A percentile compares a stretch with the other conserved stretches of the same genome.
These are phyloP conservation scores for Morpho achilles DNA, from an alignment of 2,888 invertebrate species.

Conservation along the genomic window DNA sequence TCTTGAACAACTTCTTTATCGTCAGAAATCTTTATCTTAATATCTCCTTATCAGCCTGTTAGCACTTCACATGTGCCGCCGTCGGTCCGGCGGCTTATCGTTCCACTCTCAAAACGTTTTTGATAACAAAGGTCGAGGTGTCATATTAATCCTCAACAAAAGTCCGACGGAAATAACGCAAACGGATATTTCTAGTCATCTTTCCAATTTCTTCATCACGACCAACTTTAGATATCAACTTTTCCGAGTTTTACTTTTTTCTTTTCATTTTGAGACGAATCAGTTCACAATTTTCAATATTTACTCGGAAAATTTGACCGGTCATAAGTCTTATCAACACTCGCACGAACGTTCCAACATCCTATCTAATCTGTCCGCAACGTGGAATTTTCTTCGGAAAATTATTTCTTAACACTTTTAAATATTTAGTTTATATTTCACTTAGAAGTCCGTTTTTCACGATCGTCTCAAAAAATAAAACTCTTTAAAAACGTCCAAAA, in stretches of 20 bases:
- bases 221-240: constrained; percentile 25
- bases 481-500: constrained; percentile 23
- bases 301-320: constrained; percentile 57
- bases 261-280: constrained; percentile 64
- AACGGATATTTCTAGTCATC: constrained; percentile 53
- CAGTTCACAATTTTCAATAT: constrained; percentile 50
- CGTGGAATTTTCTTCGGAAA: constrained; percentile 62
- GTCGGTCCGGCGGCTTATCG: constrained; percentile 72
- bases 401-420: constrained; percentile 27
- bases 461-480: constrained; percentile 43
- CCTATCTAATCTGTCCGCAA: constrained; percentile 70
- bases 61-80: constrained; percentile 74
- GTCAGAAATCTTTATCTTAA: constrained; percentile 62
- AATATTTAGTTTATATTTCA: constrained; percentile 19
- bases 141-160: constrained; percentile 52
- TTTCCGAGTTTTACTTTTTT: constrained; percentile 58
- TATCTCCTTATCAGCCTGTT: constrained; percentile 59
- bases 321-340: constrained; percentile 72
- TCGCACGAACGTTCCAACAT: constrained; percentile 64
- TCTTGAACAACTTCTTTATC: constrained; percentile 68
- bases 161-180: constrained; percentile 61
- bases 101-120: constrained; percentile 56
- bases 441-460: constrained; percentile 21
- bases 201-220: constrained; percentile 51
- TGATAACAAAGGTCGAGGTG: constrained; percentile 60